A percentile compares a stretch with the other conserved stretches of the same genome.
Conservation (phyloP, 2,888 invertebrate genomes). For the Caenorhabditis sulstoni region DNA sequence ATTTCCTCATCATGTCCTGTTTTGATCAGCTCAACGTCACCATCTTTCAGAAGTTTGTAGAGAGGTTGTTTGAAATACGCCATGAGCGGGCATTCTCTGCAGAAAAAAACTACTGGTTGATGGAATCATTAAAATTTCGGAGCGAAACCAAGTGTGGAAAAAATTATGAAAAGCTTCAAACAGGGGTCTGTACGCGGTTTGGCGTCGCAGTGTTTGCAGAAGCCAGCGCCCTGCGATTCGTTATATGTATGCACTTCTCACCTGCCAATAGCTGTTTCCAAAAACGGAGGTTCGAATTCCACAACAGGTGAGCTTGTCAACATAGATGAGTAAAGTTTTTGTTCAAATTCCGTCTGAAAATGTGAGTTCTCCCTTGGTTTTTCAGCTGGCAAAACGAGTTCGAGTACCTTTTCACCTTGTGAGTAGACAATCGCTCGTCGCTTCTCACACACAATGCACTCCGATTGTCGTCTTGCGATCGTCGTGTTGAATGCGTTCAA, state of each 20-base stretch:
- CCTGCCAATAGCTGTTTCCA: conserved; percentile 87
- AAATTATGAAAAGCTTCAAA: too few species aligned
- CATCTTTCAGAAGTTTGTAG: conserved; percentile 63
- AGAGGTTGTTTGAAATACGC: conserved; percentile 80
- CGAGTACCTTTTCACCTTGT: conserved; percentile 60
- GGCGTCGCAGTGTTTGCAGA: conserved; percentile 27
- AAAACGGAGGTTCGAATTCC: conserved; percentile 89
- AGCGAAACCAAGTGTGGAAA: too few species aligned
- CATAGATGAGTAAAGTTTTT: conserved; percentile 67
- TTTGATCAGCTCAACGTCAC: conserved; percentile 52
- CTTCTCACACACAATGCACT: conserved; percentile 67
- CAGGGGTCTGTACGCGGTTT: conserved; percentile 5
- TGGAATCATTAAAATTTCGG: neutral
- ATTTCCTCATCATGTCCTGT: conserved; percentile 54
- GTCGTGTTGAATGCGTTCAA: conserved; percentile 81
- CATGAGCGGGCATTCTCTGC: conserved; percentile 83
- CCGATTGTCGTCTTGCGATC: conserved; percentile 64
- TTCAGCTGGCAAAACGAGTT: too few species aligned
- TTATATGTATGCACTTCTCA: conserved; percentile 84
- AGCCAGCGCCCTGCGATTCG: neutral
- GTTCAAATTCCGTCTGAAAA: conserved; percentile 64
- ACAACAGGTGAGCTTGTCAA: conserved; percentile 91
- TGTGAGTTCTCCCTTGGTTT: neutral
- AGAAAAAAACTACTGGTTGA: neutral
- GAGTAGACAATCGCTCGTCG: conserved; percentile 64